Evolutionary conservation across 2,113 vertebrate genomes (phyloP), one percentile per base, ranked within the genome.

Genomic region (Dicerorhinus sumatrensis): DNA sequence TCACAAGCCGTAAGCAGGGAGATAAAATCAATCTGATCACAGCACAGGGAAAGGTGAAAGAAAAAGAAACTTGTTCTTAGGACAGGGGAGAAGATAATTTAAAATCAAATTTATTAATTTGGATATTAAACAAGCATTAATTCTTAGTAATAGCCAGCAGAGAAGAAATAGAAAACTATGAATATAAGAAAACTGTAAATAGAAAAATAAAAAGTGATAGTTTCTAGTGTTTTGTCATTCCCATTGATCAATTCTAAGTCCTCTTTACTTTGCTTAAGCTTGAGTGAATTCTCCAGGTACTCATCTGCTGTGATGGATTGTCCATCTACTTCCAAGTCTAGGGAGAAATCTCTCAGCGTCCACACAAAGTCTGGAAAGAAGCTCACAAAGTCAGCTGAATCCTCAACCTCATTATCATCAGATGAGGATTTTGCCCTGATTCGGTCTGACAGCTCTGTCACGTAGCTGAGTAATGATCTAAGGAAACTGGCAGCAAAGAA

Each of bases 321-420:
- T 16, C 97, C 98, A 33, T 98, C 8, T 25, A 29, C 5, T 65
- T 97, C n/a, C 58, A 98, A 75, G 0, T 96, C 17, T 48, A 98
- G 93, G 0, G 92, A 89, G 92, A 99, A 98, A 84, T 99, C 98
- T 75, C 98, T 96, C 31, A 98, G 96, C 0, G 97, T 91, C 99
- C 98, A 99, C n/a, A 98, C 72, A 0, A 99, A 98, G 13, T 90
- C 93, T 0, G 98, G 98, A 72, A 98, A 99, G 89, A 98, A 98
- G 36, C 93, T 84, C 36, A 97, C 51, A 46, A 98, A 98, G 4
- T 98, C 96, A 2, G 75, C 97, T 17, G 97, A 95, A 3, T 98
- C 96, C 1, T 98, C 92, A 29, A 2, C 2, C 2, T 54, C 80
- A 8, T 84, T 84, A 3, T 2, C 5, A 0, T n/a, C 5, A 29